A percentile compares a stretch with the other conserved stretches of the same genome.
These are phyloP conservation scores for Yponomeuta sedellus DNA, from an alignment of 2,888 invertebrate genomes.

Conservation along the genomic window DNA sequence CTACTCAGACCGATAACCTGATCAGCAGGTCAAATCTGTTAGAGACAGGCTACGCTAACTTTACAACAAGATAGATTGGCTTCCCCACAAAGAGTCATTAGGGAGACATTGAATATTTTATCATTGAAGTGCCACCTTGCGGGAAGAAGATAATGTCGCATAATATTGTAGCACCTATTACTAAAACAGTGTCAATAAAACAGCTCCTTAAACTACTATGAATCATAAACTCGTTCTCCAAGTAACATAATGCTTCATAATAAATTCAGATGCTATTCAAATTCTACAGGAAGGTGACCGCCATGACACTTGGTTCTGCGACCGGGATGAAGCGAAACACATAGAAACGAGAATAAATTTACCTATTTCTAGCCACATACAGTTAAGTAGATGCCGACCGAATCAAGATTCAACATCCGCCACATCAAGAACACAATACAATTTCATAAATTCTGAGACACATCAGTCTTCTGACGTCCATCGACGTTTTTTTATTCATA, in stretches of 20 bases:
- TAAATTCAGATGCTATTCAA: background rate
- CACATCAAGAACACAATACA: background rate
- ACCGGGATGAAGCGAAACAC: background rate
- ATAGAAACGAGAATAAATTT: background rate
- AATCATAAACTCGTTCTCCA: no score
- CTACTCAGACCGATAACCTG: background rate
- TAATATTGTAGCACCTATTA: no score
- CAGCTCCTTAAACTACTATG: no score
- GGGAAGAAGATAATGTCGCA: no score
- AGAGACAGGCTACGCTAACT: background rate
- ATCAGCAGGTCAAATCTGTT: background rate
- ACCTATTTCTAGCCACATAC: background rate
- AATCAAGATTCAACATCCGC: background rate
- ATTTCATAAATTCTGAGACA: background rate
- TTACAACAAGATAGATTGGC: no score
- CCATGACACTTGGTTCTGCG: background rate
- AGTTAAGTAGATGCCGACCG: background rate
- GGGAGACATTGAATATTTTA: no score
- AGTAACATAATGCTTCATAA: background rate
- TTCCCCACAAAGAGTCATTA: no score
- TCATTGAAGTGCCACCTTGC: no score
- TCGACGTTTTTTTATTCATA: background rate
- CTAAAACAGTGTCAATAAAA: no score
- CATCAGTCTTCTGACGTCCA: background rate
- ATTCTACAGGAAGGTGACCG: background rate